Percentiles rank a stretch among this genome's conserved stretches.
Evolutionary conservation across 1,140 invertebrate species (phyloP).

Genomic region (Drosophila carrolli): DNA sequence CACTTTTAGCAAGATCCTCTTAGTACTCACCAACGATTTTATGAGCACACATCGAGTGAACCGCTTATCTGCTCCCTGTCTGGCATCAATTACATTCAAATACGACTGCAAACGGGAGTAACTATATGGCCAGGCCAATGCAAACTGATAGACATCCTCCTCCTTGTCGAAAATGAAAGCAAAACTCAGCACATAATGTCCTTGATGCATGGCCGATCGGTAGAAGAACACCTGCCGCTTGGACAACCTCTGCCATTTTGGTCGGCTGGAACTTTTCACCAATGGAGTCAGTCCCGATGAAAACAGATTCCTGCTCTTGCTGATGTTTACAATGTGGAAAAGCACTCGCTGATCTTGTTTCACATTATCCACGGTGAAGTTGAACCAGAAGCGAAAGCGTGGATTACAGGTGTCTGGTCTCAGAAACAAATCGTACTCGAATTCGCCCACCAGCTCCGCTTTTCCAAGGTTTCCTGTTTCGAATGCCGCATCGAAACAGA

Average conservation of each 20-base stretch:
- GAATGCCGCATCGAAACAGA: slow-evolving; percentile 99
- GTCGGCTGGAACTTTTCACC: slow-evolving; percentile 94
- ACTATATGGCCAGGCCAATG: slow-evolving; percentile 96
- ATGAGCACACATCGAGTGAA: slow-evolving; percentile 63
- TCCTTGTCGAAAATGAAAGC: slow-evolving; percentile 97
- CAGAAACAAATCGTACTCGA: slow-evolving; percentile 98
- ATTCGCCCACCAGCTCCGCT: slow-evolving; percentile 96
- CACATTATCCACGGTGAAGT: slow-evolving; percentile 99
- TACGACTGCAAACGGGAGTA: slow-evolving; percentile 95
- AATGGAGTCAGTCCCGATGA: slow-evolving; percentile 96
- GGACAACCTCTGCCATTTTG: slow-evolving; percentile 96
- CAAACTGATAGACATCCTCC: slow-evolving; percentile 97
- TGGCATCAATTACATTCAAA: slow-evolving; percentile 90
- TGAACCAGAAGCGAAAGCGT: slow-evolving; percentile 97
- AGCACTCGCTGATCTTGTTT: slow-evolving; percentile 97
- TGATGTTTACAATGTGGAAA: slow-evolving; percentile 99
- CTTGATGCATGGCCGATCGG: slow-evolving; percentile 94
- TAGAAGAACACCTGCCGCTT: slow-evolving; percentile 96
- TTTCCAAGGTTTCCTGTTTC: slow-evolving; percentile 98
- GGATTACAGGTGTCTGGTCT: slow-evolving; percentile 98
- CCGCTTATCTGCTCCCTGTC: slow-evolving; percentile 67
- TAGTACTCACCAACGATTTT: slow-evolving; percentile 65
- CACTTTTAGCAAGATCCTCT: not conserved
- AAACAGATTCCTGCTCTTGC: slow-evolving; percentile 95
- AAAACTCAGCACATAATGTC: slow-evolving; percentile 97